Evolutionary conservation across 2,113 vertebrate species (phyloP), one percentile per base, ranked within the genome.

Genomic region (Rhinolophus sinicus): DNA sequence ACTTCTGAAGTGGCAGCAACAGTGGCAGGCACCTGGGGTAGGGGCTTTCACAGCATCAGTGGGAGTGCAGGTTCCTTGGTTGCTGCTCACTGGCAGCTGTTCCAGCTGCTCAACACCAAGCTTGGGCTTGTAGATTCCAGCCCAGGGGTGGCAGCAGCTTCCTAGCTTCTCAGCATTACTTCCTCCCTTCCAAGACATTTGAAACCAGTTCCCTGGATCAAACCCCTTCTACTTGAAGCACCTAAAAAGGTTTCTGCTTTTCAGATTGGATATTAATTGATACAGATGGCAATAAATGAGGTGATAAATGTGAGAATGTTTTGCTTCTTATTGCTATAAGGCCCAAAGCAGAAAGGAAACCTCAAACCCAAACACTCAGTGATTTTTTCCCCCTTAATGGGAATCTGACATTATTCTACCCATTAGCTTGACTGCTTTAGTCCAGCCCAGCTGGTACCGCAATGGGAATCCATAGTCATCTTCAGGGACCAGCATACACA

Each of bases 51-150:
- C 60, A 30, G 72, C 24, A 30, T 35, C 11, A 0, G 11, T 5
- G 10, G 38, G 22, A 2, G 0, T 0, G 10, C 5, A 5, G 52
- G 73, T 8, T 15, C 21, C 50, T 3, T 8, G 44, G 60, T 2
- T 50, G 33, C 11, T 22, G 52, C 75, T 54, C 35, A 2, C 28
- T 11, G 19, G 47, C 56, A 15, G 58, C 35, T 5, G 35, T 21
- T 56, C 38, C 54, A 13, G 18, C 35, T 64, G 30, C 90, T 50
- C 52, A 26, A 7, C 40, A 35, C 69, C 0, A 28, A 4, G 33
- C 60, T 26, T 12, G 54, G n/a, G 72, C n/a, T 24, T 21, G 2
- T 60, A 75, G 30, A 24, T 9, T 47, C 50, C 33, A 7, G 58
- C 60, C 56, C 78, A 40, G 3, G 15, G 21, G 13, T 1, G 26